phyloP scores from a whole-genome alignment of 2,113 vertebrate species.

The Plectropomus leopardus region DNA sequence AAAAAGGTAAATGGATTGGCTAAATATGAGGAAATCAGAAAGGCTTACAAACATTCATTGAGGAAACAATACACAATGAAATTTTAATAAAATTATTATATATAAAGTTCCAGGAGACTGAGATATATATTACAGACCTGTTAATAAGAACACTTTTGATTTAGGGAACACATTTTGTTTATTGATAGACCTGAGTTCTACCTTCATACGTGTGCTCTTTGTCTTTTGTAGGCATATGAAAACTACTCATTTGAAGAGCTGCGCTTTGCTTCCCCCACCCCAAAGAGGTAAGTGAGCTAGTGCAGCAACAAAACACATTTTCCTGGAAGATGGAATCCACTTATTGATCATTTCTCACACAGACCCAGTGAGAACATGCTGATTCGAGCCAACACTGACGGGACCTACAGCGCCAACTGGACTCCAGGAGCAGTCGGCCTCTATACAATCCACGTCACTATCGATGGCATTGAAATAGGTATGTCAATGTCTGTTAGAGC shows the following conservation, averaged over 20 bases:
- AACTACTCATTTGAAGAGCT: constrained; percentile 99
- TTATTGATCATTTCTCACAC: constrained; percentile 59
- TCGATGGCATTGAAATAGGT: constrained; percentile 99
- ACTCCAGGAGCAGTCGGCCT: constrained; percentile 98
- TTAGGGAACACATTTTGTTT: neutral
- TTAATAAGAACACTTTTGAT: neutral
- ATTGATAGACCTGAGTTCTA: neutral
- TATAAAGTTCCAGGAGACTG: neutral
- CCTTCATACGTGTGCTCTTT: neutral
- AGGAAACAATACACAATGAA: neutral
- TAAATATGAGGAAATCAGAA: no score
- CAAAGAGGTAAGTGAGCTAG: constrained; percentile 90
- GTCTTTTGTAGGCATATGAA: constrained; percentile 91
- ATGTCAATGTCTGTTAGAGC: constrained; percentile 31
- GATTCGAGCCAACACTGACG: constrained; percentile 98
- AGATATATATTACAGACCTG: neutral
- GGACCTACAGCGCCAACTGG: constrained; percentile 99
- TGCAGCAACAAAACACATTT: neutral
- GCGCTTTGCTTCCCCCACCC: constrained; percentile 97
- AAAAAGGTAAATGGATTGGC: neutral
- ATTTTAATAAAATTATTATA: neutral
- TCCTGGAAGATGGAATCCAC: neutral
- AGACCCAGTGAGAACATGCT: constrained; percentile 99
- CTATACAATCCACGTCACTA: constrained; percentile 98
- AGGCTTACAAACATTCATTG: neutral